Evolutionary conservation across 2,797 vertebrate species (phyloP).

Genomic region (Mionectes olivaceus): DNA sequence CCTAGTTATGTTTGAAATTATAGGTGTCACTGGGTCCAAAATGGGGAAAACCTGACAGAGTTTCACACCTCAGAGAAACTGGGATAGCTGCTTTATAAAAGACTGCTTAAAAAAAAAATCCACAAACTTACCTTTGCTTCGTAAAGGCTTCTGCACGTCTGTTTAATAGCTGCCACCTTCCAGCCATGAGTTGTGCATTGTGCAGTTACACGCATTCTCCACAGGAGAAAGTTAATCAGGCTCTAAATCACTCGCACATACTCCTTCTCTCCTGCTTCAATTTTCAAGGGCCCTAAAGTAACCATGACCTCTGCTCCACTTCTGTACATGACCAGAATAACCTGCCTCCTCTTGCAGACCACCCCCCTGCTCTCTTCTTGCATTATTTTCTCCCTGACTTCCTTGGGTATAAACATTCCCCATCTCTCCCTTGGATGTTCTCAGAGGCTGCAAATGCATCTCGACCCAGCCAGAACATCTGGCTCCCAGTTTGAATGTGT

Average conservation of each 20-base stretch:
- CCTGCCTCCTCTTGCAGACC: not conserved
- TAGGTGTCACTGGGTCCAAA: not conserved
- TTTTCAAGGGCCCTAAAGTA: not conserved
- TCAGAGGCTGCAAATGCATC: not conserved
- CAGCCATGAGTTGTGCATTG: not conserved
- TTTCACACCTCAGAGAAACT: not conserved
- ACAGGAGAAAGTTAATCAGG: rapidly evolving
- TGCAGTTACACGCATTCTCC: not conserved
- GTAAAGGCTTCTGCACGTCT: not conserved
- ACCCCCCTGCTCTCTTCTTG: not conserved
- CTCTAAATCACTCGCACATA: not conserved
- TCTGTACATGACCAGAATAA: not conserved
- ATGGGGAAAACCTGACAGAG: not conserved
- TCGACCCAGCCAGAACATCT: not conserved
- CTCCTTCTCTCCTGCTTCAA: not conserved
- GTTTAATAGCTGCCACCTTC: not conserved
- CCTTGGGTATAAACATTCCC: not conserved
- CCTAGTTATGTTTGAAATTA: not conserved
- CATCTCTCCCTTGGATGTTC: not conserved
- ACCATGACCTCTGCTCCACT: not conserved
- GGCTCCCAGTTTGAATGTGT: not conserved
- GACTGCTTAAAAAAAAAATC: not conserved
- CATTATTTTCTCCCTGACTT: not conserved
- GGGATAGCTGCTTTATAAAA: not conserved
- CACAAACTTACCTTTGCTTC: not conserved